Base-by-base conservation (phyloP, 2,888 invertebrate species). In the Mongoloraphidia duomilia region DNA sequence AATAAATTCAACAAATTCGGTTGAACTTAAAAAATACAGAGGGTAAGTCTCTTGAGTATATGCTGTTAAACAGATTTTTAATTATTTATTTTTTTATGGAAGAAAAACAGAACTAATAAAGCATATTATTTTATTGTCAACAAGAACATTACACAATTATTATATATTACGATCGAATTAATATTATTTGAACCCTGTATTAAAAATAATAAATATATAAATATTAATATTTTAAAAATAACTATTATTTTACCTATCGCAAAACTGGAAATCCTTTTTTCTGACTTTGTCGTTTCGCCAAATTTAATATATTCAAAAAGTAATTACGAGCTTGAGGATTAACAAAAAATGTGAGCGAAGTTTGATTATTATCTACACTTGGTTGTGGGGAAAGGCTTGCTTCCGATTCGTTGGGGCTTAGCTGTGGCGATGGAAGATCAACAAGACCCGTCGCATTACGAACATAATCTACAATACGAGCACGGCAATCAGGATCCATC, bases 401-500 rank as follows among this genome's bases (percentile, higher is more conserved):
- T 34, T 63, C 63, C 9, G 65, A 63, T 55, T 64, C 59, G 39
- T 62, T 61, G 8, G 57, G 55, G 48, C 53, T 57, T 3, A 26
- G 6, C 6, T 26, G 26, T 33, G 40, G 26, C n/a, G 36, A 36
- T 12, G 33, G 13, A n/a, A 8, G 39, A 38, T n/a, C 39, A 12
- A 12, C 44, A 9, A 14, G 34, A 34, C 34, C 34, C n/a, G 37
- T 14, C 9, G 67, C 64, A 53, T 57, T 73, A 36, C 70, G 66
- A 1, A 76, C 72, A 56, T 73, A 76, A 58, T 74, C 74, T 1
- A 71, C 75, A 9, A 76, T 73, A 49, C 76, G 63, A 2, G 73
- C 73, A 54, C 73, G 63, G 61, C 70, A 71, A 45, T 69, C 69
- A 41, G 71, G 71, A 57, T 74, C 74, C 72, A 74, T 73, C 63